Percentiles rank a stretch among this genome's conserved stretches.
Evolutionary conservation across 2,888 invertebrate genomes (phyloP).

Genomic region (Lordiphosa andalusiaca): DNA sequence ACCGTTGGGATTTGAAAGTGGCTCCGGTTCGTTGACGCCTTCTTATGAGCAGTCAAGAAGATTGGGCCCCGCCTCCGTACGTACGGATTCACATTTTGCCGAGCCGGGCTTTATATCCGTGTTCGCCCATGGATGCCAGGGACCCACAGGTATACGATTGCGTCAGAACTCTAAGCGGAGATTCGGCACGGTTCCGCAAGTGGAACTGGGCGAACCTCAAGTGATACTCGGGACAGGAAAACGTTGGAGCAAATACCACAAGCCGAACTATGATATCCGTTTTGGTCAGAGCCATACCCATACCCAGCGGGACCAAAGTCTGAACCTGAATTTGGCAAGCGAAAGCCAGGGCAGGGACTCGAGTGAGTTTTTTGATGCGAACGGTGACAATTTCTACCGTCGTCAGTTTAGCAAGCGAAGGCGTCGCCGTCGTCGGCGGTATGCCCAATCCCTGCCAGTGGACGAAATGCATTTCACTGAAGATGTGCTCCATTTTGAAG

Average conservation of each 20-base stretch:
- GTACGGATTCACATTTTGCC: slow-evolving; percentile 90
- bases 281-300: slow-evolving; percentile 39
- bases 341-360: slow-evolving; percentile 44
- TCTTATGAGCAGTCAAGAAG: slow-evolving; percentile 72
- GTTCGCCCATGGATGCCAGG: slow-evolving; percentile 91
- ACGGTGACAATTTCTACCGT: slow-evolving; percentile 63
- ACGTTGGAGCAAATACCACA: slow-evolving; percentile 61
- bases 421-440: slow-evolving; percentile 54
- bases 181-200: slow-evolving; percentile 51
- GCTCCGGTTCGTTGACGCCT: slow-evolving; percentile 35
- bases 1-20: slow-evolving; percentile 80
- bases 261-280: slow-evolving; percentile 70
- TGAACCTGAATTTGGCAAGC: slow-evolving; percentile 47
- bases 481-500: slow-evolving; percentile 73
- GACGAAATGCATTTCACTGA: slow-evolving; percentile 74
- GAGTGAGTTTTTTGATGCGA: slow-evolving; percentile 45
- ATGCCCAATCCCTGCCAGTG: slow-evolving; percentile 15
- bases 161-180: slow-evolving; percentile 78
- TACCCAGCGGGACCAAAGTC: slow-evolving; percentile 47
- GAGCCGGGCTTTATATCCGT: slow-evolving; percentile 92
- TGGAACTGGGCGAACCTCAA: slow-evolving; percentile 62
- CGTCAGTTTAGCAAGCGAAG: slow-evolving; percentile 49
- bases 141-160: slow-evolving; percentile 72
- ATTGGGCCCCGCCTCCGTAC: slow-evolving; percentile 78
- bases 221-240: slow-evolving; percentile 54